A percentile compares a stretch with the other conserved stretches of the same genome.
Conservation (phyloP, 2,888 invertebrate species). For the Tachina fera region DNA sequence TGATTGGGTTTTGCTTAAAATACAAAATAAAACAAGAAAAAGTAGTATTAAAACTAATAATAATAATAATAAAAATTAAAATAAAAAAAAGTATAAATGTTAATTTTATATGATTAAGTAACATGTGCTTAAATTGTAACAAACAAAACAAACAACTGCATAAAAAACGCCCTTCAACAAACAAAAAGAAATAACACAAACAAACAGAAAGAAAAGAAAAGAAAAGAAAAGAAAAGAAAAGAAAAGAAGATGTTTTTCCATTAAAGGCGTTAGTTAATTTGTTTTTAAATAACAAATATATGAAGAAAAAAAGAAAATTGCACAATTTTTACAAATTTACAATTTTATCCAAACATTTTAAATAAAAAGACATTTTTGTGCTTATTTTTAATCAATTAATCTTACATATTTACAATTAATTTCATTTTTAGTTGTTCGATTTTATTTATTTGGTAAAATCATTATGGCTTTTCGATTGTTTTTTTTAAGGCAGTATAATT, state of each 20-base stretch:
- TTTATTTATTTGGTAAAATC: neutral
- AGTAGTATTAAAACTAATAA: constrained; percentile 68
- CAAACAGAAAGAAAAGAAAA: neutral
- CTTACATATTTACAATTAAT: constrained; percentile 58
- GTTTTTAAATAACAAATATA: constrained; percentile 29
- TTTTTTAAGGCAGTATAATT: constrained; percentile 39
- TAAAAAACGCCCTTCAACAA: constrained; percentile 37
- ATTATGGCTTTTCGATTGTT: constrained; percentile 4
- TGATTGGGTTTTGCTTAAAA: constrained; percentile 68
- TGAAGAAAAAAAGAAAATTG: constrained; percentile 58
- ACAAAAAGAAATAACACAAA: neutral
- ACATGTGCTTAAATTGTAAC: constrained; percentile 65
- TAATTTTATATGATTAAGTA: constrained; percentile 69
- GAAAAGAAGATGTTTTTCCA: constrained; percentile 6
- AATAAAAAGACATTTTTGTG: constrained; percentile 75
- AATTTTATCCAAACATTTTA: constrained; percentile 71
- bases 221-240: neutral
- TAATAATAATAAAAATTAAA: constrained; percentile 14
- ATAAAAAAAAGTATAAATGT: constrained; percentile 60
- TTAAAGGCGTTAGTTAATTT: constrained; percentile 45
- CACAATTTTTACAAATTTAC: constrained; percentile 72
- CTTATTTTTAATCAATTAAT: constrained; percentile 70
- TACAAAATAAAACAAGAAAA: constrained; percentile 50
- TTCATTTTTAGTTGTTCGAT: constrained; percentile 38
- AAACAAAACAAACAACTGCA: constrained; percentile 48